Evolutionary conservation across 2,888 invertebrate species (phyloP), one percentile per base, ranked within the genome.

Genomic region (Caenorhabditis wallacei): DNA sequence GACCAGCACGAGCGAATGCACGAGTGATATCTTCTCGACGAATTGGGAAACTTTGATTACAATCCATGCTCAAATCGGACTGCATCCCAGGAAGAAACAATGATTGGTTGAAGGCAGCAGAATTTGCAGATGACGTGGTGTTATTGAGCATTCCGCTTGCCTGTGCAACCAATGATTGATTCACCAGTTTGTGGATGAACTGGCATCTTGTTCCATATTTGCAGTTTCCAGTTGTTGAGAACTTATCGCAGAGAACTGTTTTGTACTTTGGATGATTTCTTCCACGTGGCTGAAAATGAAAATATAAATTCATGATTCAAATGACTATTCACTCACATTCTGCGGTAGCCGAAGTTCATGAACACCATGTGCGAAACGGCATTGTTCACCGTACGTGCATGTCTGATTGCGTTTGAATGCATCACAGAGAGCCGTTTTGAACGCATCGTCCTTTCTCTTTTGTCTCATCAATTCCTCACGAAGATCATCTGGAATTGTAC

Each of bases 241-340:
- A 88, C 74, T 88, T 88, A 79, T 87, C 87, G 56, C 88, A 88
- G 22, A 88, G 84, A 20, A 86, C 85, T 18, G 88, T 88, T 79
- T 88, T 88, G 85, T 88, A 88, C 76, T 88, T 88, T 57, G 88
- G 88, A 84, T 88, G 88, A 54, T 82, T 82, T 8, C 85, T 63
- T 61, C 88, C 88, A 30, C 88, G 85, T 13, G 86, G 84, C 88
- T 88, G 78, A 56, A 86, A 85, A 46, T 2, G 18, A 26, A 7
- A 13, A 16, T 1, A 26, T 43, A 43, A 5, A 24, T 24, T 24
- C 2, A 30, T 26, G 24, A 4, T 56, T 16, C 30, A 56, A 30
- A 30, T 4, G 22, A 24, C 16, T 24, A 13, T 30, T 80, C 18
- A 48, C 75, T 71, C 53, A 87, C 87, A 30, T 84, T 66, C 40